These are phyloP conservation scores for Diglossa cyanea DNA, from an alignment of 2,797 vertebrate species.

Conservation along the genomic window DNA sequence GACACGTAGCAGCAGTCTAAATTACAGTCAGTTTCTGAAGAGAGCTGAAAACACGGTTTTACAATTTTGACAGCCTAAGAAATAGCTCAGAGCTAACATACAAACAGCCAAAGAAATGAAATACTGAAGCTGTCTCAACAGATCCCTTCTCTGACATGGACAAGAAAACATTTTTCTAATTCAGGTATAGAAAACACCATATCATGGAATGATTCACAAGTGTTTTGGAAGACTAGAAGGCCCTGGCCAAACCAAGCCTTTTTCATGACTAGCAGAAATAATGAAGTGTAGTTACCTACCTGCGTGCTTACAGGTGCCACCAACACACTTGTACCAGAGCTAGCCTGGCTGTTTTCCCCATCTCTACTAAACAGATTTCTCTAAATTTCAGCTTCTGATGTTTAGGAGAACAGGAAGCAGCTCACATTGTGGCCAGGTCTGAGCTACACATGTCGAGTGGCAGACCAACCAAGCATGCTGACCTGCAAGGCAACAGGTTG, in stretches of 20 bases:
- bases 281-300: neutral
- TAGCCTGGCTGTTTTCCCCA: neutral
- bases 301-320: neutral
- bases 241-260: neutral
- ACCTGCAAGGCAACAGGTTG: neutral
- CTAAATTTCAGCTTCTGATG: neutral
- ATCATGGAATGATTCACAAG: neutral
- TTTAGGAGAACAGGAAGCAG: neutral
- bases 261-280: neutral
- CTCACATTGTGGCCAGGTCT: neutral
- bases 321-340: neutral
- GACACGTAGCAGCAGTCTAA: neutral
- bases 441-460: neutral
- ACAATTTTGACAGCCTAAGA: neutral
- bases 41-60: neutral
- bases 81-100: neutral
- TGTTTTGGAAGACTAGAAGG: neutral
- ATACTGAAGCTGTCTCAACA: slow-evolving; percentile 1
- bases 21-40: neutral
- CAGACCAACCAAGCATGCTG: neutral
- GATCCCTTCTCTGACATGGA: neutral
- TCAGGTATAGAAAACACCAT: neutral
- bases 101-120: neutral
- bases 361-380: neutral
- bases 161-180: neutral